Conservation (phyloP, 2,797 vertebrate genomes). For the Tokudaia muenninki region DNA sequence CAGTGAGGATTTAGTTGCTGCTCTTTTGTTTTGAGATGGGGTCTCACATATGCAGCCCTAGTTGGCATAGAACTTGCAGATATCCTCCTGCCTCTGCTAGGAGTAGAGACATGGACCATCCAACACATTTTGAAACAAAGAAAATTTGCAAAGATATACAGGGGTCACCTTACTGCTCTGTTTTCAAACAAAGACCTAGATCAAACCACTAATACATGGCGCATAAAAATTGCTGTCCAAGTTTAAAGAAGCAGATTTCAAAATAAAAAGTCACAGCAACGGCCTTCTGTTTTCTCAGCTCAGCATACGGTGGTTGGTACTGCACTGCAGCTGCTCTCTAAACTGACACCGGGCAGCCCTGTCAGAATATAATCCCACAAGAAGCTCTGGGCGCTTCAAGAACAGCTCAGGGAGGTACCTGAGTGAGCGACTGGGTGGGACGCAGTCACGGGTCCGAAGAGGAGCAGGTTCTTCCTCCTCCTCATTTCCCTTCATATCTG, state of each 20-base stretch:
- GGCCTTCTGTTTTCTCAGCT: not conserved
- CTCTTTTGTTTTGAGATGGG: not conserved
- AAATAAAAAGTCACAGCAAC: not conserved
- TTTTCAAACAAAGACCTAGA: slow-evolving; percentile 14
- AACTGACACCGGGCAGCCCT: not conserved
- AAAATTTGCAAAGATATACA: not conserved
- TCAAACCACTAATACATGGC: not conserved
- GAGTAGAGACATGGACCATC: not conserved
- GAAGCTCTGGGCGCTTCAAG: not conserved
- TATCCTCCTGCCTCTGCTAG: not conserved
- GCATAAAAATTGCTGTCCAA: not conserved
- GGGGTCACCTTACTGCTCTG: not conserved
- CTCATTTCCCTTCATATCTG: not conserved
- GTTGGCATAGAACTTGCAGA: not conserved
- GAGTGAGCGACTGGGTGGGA: not conserved
- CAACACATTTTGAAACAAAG: not conserved
- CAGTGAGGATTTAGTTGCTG: not conserved
- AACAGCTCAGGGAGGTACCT: not conserved
- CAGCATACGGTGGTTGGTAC: not conserved
- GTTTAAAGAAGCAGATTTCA: not conserved
- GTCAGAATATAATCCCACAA: too few relatives aligned
- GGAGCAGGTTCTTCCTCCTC: fast-evolving
- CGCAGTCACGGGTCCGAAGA: not conserved
- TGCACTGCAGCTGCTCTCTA: fast-evolving
- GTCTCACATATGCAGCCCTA: not conserved